Evolutionary conservation across 2,888 invertebrate species (phyloP), one percentile per base, ranked within the genome.

Genomic region (Synanthedon vespiformis): DNA sequence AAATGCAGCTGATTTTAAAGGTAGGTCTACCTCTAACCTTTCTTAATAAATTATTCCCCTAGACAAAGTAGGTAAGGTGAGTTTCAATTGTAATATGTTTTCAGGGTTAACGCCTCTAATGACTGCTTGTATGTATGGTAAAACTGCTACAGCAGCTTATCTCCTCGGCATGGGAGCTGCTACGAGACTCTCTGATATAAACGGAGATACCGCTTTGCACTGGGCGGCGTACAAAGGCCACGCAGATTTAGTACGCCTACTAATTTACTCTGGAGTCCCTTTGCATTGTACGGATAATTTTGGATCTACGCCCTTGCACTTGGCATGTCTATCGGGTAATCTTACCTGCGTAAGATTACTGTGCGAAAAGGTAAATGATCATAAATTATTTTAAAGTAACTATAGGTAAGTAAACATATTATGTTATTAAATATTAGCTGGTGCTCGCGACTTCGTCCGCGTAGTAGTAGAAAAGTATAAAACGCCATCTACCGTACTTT

Each of bases 201-300:
- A 97, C 70, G 97, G 97, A 0, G 97, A 97, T 68, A 95, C 95
- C 0, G 96, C 97, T 0, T 82, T 97, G 40, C 97, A 97, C 69
- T 97, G 97, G 97, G 96, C 96, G 0, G 95, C 96, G 0, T 97
- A 97, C 75, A 97, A 97, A 77, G 97, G 95, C 0, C 95, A 96
- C 64, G 93, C 94, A 0, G 97, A 97, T 68, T 80, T 97, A 55
- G 96, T 97, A 70, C 90, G 94, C 50, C 83, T 97, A 52, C 86
- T 97, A 16, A 95, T 96, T 82, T 96, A 96, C 77, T 96, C 96
- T 11, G 97, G 97, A 2, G 95, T 95, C 1, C 94, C 96, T 65
- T 80, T 96, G 50, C 94, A 95, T 65, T 95, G 95, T 77, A 93
- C 94, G 1, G 97, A 97, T 74, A 95, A 96, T 73, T 97, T 95